phyloP scores from a whole-genome alignment of 2,797 vertebrate genomes.

The Helostoma temminkii region DNA sequence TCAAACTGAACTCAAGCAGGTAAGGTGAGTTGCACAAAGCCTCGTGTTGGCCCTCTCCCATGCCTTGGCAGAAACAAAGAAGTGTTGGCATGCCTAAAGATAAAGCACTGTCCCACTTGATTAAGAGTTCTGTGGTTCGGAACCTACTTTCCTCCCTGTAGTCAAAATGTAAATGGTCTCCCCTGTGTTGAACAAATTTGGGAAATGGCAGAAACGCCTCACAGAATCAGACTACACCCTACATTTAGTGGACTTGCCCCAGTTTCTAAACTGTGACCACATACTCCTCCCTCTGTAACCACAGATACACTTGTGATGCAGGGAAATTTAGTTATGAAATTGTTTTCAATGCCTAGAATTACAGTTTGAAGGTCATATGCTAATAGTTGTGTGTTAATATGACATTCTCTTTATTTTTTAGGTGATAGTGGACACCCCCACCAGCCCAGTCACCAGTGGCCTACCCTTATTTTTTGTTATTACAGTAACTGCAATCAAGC shows the following conservation, averaged over 20 bases:
- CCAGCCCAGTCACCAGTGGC: conserved; percentile 97
- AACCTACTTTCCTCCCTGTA: conserved; percentile 16
- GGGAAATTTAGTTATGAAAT: conserved; percentile 14
- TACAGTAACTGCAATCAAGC: conserved; percentile 97
- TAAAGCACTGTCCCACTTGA: conserved; percentile 64
- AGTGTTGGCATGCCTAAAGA: conserved; percentile 57
- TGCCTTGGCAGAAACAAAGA: conserved; percentile 52
- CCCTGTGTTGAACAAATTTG: conserved; percentile 35
- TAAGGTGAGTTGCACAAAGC: conserved; percentile 40
- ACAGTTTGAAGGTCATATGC: conserved; percentile 19
- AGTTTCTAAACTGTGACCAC: conserved; percentile 17
- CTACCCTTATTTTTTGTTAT: conserved; percentile 99
- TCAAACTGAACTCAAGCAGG: conserved; percentile 26
- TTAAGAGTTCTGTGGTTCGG: conserved; percentile 68
- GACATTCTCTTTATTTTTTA: conserved; percentile 55
- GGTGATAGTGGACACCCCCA: conserved; percentile 99
- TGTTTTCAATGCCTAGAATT: conserved; percentile 2
- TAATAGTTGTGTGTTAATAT: neutral
- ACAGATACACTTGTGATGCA: conserved; percentile 18
- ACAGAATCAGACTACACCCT: conserved; percentile 53
- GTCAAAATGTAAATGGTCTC: conserved; percentile 55
- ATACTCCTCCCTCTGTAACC: conserved; percentile 23
- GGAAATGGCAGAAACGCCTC: conserved; percentile 16
- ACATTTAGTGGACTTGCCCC: conserved; percentile 49
- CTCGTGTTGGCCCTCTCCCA: conserved; percentile 46